Base-by-base conservation (phyloP, 2,797 vertebrate species). In the Gymnothorax reevesii region DNA sequence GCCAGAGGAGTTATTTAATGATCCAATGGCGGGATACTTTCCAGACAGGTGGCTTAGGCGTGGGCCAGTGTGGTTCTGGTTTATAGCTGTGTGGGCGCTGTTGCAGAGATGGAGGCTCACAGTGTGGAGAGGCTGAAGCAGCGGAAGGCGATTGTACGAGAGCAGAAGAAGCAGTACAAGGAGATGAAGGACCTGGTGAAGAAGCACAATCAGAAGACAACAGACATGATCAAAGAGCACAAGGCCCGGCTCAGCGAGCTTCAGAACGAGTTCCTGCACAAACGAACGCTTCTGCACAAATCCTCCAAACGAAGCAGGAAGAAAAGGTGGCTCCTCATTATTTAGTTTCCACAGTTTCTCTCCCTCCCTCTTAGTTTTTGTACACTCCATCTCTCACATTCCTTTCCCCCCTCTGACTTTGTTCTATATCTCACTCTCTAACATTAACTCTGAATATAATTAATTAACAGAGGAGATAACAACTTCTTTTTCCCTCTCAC, bases 151-250 rank as follows among this genome's bases (percentile, higher is more conserved):
- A 99, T 99, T 82, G 97, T 99, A 49, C 97, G 98, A 15, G 98
- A 99, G 90, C 98, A 99, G 88, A 97, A 97, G 92, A 98, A 97
- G 85, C 98, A 99, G 94, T 99, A 99, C 95, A 99, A 99, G 91
- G 99, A 99, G 93, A 97, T 99, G 96, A 99, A 99, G 94, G 98
- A 99, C 89, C 95, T 99, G 89, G 97, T 98, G 6, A 97, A 97
- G 89, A 98, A 96, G 87, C 98, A 99, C 89, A 97, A 99, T 93
- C 98, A 98, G 94, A 99, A 97, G 94, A 98, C 97, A 86, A 97
- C 96, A 0, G 98, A 99, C 92, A 94, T 99, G 85, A 98, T 99
- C 91, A 99, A 98, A 91, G 98, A 99, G 89, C 98, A 99, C 92
- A 97, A 96, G 0, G 94, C 97, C 1, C 98, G 96, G 22, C 95